A percentile compares a stretch with the other conserved stretches of the same genome.
Conservation (phyloP, 1,140 invertebrate species). For the Mylabris phalerata region DNA sequence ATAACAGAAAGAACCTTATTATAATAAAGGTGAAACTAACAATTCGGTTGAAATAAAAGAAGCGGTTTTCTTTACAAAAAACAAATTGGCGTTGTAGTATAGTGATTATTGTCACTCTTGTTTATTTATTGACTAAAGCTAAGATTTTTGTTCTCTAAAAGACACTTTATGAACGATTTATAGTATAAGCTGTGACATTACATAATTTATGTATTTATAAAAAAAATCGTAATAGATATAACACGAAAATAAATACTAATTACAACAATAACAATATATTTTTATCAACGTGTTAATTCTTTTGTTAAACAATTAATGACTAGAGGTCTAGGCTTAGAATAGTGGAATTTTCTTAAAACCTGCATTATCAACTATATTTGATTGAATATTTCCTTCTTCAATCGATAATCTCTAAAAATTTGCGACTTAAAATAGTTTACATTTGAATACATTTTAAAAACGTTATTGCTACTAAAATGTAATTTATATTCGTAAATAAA, state of each 20-base stretch:
- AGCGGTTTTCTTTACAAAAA: neutral
- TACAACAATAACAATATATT: conserved; percentile 17
- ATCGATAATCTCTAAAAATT: neutral
- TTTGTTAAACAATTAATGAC: conserved; percentile 17
- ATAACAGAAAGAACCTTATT: conserved; percentile 1
- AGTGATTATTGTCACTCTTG: conserved; percentile 16
- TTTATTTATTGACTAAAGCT: conserved; percentile 2
- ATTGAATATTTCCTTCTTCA: neutral
- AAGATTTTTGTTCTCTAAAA: neutral
- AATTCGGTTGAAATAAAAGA: conserved; percentile 1
- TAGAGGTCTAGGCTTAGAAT: conserved; percentile 14
- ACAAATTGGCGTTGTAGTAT: conserved; percentile 14
- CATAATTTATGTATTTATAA: neutral
- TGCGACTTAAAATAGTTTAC: neutral
- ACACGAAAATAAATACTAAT: conserved; percentile 18
- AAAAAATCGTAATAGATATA: conserved; percentile 3
- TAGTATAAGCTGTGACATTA: neutral
- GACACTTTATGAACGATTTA: conserved; percentile 13
- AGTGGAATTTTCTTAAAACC: conserved; percentile 4
- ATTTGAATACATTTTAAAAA: conserved; percentile 1
- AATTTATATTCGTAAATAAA: too few relatives aligned
- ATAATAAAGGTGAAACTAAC: neutral
- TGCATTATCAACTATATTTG: neutral
- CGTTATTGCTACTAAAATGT: conserved; percentile 1
- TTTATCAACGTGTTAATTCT: neutral